Base-by-base conservation (phyloP, 2,888 invertebrate species). In the Megaustenia siamemsis region DNA sequence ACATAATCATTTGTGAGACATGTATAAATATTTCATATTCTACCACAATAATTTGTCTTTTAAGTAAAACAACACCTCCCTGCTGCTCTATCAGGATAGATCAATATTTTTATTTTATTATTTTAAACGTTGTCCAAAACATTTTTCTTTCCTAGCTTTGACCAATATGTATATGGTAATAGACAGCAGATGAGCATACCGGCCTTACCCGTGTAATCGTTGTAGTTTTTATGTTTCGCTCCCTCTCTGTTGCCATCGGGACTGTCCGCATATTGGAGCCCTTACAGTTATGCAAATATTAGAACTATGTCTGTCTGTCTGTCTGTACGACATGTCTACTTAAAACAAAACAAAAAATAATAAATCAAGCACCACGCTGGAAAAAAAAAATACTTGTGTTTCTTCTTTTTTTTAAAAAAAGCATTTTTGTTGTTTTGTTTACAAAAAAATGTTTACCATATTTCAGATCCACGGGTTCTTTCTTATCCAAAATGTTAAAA, bases 291-390 rank as follows among this genome's bases (percentile, higher is more conserved):
- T 80, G 79, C 84, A 80, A 79, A 71, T 80, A 75, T 73, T 86
- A 77, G 77, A 77, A 82, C 49, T 75, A 45, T 79, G 71, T 79
- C 69, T 83, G 77, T 86, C 66, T 77, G 77, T 86, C 78, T 85
- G 76, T 83, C 80, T 80, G 79, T 79, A 66, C 32, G 68, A 78
- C 79, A 75, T 80, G 75, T 78, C 78, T 78, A 84, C 71, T 71
- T 84, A 78, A 84, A 84, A n/a, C 35, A 78, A 10, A 78, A 83
- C 81, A 78, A 63, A n/a, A n/a, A 86, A 84, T 82, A 87, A 86
- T 86, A 87, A 86, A 87, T 71, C 84, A 86, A 86, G 87, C 87
- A 87, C 82, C 84, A 83, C 78, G 85, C 84, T 84, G 73, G 82
- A 53, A 66, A 40, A 80, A 43, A 79, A 40, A 69, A 38, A 24